Evolutionary conservation across 2,888 invertebrate species (phyloP).

Genomic region (Abrostola tripartita): DNA sequence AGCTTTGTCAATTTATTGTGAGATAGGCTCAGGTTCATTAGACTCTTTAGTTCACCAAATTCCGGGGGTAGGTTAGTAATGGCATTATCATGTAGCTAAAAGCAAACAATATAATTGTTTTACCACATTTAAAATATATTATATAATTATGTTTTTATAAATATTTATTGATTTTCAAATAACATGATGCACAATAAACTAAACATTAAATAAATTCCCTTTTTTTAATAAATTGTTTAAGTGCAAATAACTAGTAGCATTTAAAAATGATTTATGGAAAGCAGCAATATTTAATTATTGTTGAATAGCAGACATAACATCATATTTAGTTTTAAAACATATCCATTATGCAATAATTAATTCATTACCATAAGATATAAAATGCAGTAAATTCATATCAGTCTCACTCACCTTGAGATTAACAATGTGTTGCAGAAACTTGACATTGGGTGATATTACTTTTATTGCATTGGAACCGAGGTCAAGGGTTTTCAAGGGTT

Average conservation of each 20-base stretch:
- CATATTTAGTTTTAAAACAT: too few relatives aligned
- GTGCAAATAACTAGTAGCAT: too few relatives aligned
- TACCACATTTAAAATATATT: neutral
- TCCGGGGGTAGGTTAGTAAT: slow-evolving; percentile 91
- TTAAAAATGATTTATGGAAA: too few relatives aligned
- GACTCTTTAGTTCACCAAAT: slow-evolving; percentile 91
- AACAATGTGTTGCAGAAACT: slow-evolving; percentile 90
- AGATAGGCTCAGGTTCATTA: slow-evolving; percentile 91
- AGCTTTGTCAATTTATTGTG: slow-evolving; percentile 90
- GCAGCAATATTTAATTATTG: too few relatives aligned
- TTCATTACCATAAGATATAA: slow-evolving; percentile 11
- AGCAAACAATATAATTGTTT: slow-evolving; percentile 28
- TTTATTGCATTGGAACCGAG: slow-evolving; percentile 92
- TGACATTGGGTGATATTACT: slow-evolving; percentile 90
- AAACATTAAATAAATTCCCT: too few relatives aligned
- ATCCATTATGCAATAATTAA: neutral
- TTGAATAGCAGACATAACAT: too few relatives aligned
- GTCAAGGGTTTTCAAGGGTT: slow-evolving; percentile 93
- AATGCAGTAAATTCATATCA: slow-evolving; percentile 8
- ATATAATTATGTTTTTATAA: too few relatives aligned
- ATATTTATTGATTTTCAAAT: too few relatives aligned
- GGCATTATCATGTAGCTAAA: slow-evolving; percentile 95
- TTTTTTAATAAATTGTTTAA: too few relatives aligned
- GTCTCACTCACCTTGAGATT: slow-evolving; percentile 90
- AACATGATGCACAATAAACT: too few relatives aligned